A percentile compares a stretch with the other conserved stretches of the same genome.
Evolutionary conservation across 2,888 invertebrate genomes (phyloP).

Genomic region (Stenodera caucasica): DNA sequence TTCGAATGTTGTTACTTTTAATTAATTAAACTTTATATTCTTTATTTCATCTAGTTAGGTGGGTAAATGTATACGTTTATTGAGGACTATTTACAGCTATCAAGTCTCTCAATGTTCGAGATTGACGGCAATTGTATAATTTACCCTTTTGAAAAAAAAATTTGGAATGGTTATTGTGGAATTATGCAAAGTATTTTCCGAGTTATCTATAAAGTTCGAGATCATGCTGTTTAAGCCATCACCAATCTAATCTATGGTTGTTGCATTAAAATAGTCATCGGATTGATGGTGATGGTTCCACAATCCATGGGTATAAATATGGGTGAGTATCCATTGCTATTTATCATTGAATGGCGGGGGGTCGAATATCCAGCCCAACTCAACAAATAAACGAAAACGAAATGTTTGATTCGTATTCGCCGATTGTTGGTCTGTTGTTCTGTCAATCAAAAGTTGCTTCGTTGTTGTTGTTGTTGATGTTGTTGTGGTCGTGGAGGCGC

Average conservation of each 20-base stretch:
- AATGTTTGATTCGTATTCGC: slow-evolving; percentile 44
- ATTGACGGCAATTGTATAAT: slow-evolving; percentile 31
- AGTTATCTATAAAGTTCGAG: slow-evolving; percentile 1
- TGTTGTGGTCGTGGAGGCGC: not conserved
- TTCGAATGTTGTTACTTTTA: slow-evolving; percentile 14
- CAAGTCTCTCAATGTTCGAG: slow-evolving; percentile 21
- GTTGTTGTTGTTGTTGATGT: not conserved
- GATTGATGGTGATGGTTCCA: slow-evolving; percentile 19
- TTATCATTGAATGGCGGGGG: slow-evolving; percentile 23
- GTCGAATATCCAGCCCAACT: slow-evolving; percentile 28
- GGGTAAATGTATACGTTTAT: slow-evolving; percentile 11
- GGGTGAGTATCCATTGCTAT: slow-evolving; percentile 22
- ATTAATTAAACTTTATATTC: slow-evolving; percentile 28
- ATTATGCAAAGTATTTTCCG: slow-evolving; percentile 31
- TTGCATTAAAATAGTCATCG: not conserved
- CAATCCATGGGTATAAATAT: slow-evolving; percentile 7
- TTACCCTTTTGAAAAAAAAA: slow-evolving; percentile 18
- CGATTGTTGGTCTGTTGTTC: slow-evolving; percentile 47
- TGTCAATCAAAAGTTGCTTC: slow-evolving; percentile 51
- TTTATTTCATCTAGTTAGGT: not conserved
- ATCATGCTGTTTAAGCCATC: slow-evolving; percentile 12
- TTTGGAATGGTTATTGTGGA: slow-evolving; percentile 30
- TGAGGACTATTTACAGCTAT: slow-evolving; percentile 17
- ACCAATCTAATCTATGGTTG: not conserved
- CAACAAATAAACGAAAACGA: slow-evolving; percentile 14